Conservation (phyloP, 2,797 vertebrate genomes). For the Capromys pilorides region DNA sequence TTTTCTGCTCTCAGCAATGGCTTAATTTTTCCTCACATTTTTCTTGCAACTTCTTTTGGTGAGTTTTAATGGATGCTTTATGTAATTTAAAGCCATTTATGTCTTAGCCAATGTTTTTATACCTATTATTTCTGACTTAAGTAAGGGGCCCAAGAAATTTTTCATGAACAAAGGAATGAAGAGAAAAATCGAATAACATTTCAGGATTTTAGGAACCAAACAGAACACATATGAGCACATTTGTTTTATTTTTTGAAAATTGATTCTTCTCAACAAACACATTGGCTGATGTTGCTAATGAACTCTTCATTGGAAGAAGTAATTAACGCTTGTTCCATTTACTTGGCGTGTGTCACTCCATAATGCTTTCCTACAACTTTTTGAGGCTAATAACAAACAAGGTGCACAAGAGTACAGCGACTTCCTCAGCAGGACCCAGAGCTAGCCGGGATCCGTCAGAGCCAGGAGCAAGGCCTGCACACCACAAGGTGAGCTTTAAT, state of each 20-base stretch:
- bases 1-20: neutral
- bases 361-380: conserved; percentile 1
- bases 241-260: neutral
- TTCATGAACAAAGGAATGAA: neutral
- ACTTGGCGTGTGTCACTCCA: neutral
- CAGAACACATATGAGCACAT: neutral
- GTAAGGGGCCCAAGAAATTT: neutral
- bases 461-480: neutral
- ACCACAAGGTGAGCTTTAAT: neutral
- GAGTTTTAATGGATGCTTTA: neutral
- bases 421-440: neutral
- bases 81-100: neutral
- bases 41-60: neutral
- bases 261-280: neutral
- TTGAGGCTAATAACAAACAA: neutral
- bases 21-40: neutral
- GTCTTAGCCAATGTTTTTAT: neutral
- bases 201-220: neutral
- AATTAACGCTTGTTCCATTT: neutral
- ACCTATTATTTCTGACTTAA: neutral
- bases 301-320: neutral
- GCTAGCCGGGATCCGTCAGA: neutral
- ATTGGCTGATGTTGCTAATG: neutral
- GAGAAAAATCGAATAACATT: neutral
- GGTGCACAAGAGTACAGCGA: neutral